phyloP scores from a whole-genome alignment of 2,888 invertebrate species.

The Diloba caeruleocephala region DNA sequence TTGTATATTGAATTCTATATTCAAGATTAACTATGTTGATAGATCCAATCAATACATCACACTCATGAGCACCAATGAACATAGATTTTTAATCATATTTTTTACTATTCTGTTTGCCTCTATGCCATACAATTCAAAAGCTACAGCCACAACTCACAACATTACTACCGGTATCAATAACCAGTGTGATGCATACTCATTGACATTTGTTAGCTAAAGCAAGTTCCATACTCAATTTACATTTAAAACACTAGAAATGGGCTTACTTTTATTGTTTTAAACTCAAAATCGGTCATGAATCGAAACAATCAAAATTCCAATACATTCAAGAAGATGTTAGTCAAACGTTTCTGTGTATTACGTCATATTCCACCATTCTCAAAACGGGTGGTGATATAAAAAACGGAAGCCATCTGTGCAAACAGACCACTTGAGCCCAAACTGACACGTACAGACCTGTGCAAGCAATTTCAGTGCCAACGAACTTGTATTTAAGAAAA shows the following conservation, averaged over 20 bases:
- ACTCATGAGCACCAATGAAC: background rate
- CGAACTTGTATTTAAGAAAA: conserved; percentile 62
- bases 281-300: no score
- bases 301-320: conserved; percentile 20
- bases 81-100: no score
- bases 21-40: conserved; percentile 27
- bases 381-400: conserved; percentile 58
- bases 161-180: no score
- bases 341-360: conserved; percentile 44
- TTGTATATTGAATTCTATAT: conserved; percentile 24
- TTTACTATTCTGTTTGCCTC: no score
- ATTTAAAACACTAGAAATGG: no score
- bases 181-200: no score
- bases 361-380: conserved; percentile 56
- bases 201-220: no score
- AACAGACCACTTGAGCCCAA: conserved; percentile 62
- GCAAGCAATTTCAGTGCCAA: conserved; percentile 65
- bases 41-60: conserved; percentile 20
- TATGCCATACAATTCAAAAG: no score
- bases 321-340: conserved; percentile 35
- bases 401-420: conserved; percentile 70
- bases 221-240: no score
- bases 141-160: no score
- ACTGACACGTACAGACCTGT: conserved; percentile 56
- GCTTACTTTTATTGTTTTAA: no score